A percentile compares a stretch with the other conserved stretches of the same genome.
These are phyloP conservation scores for Drosophila lacteicornis DNA, from an alignment of 1,140 invertebrate species.

Conservation along the genomic window DNA sequence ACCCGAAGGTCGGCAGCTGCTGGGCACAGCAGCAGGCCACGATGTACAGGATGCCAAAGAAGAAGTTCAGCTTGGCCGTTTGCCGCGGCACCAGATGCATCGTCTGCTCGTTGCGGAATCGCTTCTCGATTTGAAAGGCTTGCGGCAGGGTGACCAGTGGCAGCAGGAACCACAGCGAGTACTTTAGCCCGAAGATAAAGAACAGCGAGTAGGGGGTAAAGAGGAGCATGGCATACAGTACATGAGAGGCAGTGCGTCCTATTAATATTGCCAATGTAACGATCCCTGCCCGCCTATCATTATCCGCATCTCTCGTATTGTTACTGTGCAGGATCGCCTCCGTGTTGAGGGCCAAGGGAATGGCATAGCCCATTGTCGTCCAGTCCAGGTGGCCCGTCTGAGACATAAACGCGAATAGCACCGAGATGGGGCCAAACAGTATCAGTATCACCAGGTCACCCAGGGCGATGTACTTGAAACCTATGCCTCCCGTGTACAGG, in stretches of 20 bases:
- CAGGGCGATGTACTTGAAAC: conserved; percentile 96
- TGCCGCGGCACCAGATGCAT: conserved; percentile 93
- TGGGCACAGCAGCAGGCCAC: conserved; percentile 89
- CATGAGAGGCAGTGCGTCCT: conserved; percentile 94
- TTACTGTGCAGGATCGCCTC: conserved; percentile 98
- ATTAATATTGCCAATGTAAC: conserved; percentile 97
- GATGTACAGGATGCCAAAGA: conserved; percentile 95
- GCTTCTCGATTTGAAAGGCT: conserved; percentile 95
- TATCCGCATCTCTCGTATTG: conserved; percentile 95
- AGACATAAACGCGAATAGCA: conserved; percentile 96
- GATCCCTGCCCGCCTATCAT: conserved; percentile 93
- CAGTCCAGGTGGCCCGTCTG: conserved; percentile 95
- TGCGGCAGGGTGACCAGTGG: conserved; percentile 94
- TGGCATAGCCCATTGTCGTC: conserved; percentile 95
- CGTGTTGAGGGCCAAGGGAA: conserved; percentile 96
- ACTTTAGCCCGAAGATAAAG: conserved; percentile 92
- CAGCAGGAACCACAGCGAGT: conserved; percentile 94
- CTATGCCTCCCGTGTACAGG: conserved; percentile 96
- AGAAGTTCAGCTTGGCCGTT: conserved; percentile 95
- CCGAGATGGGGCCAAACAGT: conserved; percentile 97
- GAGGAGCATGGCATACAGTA: conserved; percentile 95
- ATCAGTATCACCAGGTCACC: conserved; percentile 96
- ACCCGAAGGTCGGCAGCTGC: conserved; percentile 85
- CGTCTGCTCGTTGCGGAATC: conserved; percentile 91
- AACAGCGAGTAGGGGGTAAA: conserved; percentile 97